Percentiles rank a stretch among this genome's conserved stretches.
phyloP scores from a whole-genome alignment of 2,797 vertebrate genomes.

The Psittacula echo region DNA sequence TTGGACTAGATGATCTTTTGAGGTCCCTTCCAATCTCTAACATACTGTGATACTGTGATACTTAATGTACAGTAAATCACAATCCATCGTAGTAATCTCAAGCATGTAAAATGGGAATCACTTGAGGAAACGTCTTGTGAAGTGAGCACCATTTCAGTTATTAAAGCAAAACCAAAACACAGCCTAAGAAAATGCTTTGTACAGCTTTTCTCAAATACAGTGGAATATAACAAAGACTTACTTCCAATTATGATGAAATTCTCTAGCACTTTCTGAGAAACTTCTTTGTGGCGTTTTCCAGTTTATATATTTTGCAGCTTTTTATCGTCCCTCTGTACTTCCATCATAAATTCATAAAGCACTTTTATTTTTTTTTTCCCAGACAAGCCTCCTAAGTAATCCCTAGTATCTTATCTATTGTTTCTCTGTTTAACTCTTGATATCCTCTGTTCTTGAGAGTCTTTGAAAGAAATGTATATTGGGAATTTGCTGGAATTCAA shows the following conservation, averaged over 20 bases:
- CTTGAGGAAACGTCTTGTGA: not conserved
- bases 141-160: not conserved
- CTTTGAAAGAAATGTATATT: not conserved
- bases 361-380: not conserved
- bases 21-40: no score
- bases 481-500: not conserved
- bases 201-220: not conserved
- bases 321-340: not conserved
- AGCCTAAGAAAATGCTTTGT: not conserved
- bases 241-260: not conserved
- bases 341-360: not conserved
- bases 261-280: not conserved
- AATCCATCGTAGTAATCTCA: conserved; percentile 82
- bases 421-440: not conserved
- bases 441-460: not conserved
- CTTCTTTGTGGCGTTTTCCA: not conserved
- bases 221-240: not conserved
- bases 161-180: not conserved
- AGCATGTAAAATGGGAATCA: conserved; percentile 23
- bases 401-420: not conserved
- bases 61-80: conserved; percentile 71
- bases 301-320: not conserved
- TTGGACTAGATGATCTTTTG: no score
- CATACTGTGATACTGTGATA: no score
- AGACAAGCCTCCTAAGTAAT: not conserved